Conservation (phyloP, 2,797 vertebrate species). For the Tenualosa thibaudeaui region DNA sequence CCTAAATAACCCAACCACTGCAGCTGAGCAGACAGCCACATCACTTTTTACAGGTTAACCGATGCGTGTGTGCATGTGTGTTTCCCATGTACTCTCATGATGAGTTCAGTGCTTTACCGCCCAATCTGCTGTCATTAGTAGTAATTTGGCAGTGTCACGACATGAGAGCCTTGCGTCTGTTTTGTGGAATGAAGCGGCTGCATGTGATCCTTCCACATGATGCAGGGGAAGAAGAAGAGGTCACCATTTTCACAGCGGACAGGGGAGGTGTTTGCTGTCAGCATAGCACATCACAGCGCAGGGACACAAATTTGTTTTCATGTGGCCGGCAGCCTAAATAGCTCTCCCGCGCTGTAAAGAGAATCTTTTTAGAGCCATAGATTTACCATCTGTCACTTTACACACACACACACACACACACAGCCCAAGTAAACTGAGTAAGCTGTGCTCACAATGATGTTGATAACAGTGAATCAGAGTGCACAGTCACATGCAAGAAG, state of each 20-base stretch:
- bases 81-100: not conserved
- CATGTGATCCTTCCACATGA: slow-evolving; percentile 18
- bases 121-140: slow-evolving; percentile 1
- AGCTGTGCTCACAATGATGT: not conserved
- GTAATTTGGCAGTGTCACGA: slow-evolving; percentile 9
- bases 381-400: slow-evolving; percentile 18
- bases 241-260: not conserved
- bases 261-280: not conserved
- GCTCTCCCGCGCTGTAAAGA: not conserved
- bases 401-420: not conserved
- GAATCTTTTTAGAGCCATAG: slow-evolving; percentile 8
- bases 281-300: too few relatives aligned
- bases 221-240: not conserved
- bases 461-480: not conserved
- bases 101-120: not conserved
- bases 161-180: not conserved
- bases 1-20: not conserved
- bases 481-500: slow-evolving; percentile 6
- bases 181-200: not conserved
- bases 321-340: not conserved
- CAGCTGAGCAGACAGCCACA: not conserved
- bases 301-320: not conserved
- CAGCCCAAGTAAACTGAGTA: not conserved
- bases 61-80: not conserved
- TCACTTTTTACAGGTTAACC: not conserved